Evolutionary conservation across 2,797 vertebrate genomes (phyloP), one percentile per base, ranked within the genome.

Genomic region (Phoeniculus purpureus): DNA sequence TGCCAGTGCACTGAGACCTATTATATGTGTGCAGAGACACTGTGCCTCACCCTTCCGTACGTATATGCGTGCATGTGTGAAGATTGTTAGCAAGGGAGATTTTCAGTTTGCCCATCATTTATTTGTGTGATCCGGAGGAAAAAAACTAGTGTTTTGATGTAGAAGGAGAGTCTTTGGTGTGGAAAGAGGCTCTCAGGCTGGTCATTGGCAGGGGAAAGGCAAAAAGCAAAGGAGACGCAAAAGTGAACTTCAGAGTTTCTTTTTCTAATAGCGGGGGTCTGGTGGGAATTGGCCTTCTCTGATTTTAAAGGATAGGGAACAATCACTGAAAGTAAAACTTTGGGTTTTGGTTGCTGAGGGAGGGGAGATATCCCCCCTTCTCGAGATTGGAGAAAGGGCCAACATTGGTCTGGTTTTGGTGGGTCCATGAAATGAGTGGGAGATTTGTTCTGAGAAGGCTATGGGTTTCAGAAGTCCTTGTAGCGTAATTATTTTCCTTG

Each of bases 61-160:
- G 1, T 45, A 22, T 0, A 0, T 15, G 11, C 0, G 0, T 64
- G 12, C 32, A 10, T 31, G 34, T 4, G 29, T 60, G 31, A 43
- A 19, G 29, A 43, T 51, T 22, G 27, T 68, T 43, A 25, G 18
- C 23, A 27, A 7, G 19, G 37, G 23, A 82, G 25, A 26, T 29
- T 80, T 79, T 31, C 17, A 52, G 10, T 52, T 25, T 17, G 11
- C 55, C 45, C 66, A 31, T 31, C 45, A 23, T 73, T 78, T 62
- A 45, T 20, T 5, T 55, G 17, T 13, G 12, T 40, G 22, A 67
- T 29, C 47, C 31, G 43, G n/a, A 62, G 56, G 12, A 21, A 26
- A 31, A 65, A n/a, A 26, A 54, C 1, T 5, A 18, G 26, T 23
- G 7, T 43, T 73, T 82, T 34, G 27, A 21, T 54, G 50, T 48